Conservation (phyloP, 2,888 invertebrate species). For the Epistrophe grossulariae region DNA sequence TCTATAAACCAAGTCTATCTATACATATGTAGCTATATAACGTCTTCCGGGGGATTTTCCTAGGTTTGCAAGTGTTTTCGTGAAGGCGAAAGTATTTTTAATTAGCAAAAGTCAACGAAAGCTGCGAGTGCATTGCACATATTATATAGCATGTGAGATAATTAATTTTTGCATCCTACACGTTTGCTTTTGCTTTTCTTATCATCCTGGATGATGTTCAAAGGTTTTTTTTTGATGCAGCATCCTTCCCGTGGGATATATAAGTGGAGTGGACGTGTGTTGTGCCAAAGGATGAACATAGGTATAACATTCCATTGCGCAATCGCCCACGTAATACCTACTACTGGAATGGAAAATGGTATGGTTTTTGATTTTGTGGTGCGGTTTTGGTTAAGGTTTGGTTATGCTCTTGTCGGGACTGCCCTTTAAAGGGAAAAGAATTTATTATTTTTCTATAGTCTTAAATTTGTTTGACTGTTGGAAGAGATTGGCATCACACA, state of each 20-base stretch:
- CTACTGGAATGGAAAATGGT: background rate
- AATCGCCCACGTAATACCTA: slow-evolving; percentile 55
- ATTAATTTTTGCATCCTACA: slow-evolving; percentile 72
- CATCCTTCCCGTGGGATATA: slow-evolving; percentile 44
- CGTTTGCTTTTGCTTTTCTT: slow-evolving; percentile 62
- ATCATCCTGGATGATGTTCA: slow-evolving; percentile 48
- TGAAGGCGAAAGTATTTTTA: slow-evolving; percentile 76
- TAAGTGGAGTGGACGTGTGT: slow-evolving; percentile 40
- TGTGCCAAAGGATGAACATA: slow-evolving; percentile 29
- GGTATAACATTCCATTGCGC: slow-evolving; percentile 40
- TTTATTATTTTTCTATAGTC: slow-evolving; percentile 64
- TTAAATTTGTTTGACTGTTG: slow-evolving; percentile 45
- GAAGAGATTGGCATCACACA: slow-evolving; percentile 40
- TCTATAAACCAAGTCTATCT: background rate
- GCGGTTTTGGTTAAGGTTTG: background rate
- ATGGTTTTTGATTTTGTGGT: background rate
- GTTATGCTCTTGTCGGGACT: background rate
- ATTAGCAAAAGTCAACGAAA: slow-evolving; percentile 54
- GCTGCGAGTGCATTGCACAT: slow-evolving; percentile 41
- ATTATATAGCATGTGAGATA: slow-evolving; percentile 62
- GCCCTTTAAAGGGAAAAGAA: slow-evolving; percentile 49
- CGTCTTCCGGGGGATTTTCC: slow-evolving; percentile 18
- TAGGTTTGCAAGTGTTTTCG: slow-evolving; percentile 65
- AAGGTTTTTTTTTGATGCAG: slow-evolving; percentile 5
- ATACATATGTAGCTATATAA: background rate